Conservation (phyloP, 2,797 vertebrate species). For the Lacerta bilineata region DNA sequence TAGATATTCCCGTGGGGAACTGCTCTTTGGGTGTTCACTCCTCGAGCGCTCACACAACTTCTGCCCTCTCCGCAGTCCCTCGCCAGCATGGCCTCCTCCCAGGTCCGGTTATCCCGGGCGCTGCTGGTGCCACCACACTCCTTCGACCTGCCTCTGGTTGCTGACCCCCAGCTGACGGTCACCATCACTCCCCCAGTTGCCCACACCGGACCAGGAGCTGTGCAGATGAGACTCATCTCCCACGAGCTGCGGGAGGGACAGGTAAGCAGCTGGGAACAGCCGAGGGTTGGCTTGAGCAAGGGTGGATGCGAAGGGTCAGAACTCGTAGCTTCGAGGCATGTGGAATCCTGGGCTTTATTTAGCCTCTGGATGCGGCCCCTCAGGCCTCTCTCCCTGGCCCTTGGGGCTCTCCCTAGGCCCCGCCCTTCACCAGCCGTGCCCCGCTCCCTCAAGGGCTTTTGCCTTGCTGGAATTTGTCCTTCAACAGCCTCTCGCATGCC, state of each 20-base stretch:
- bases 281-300: too few relatives aligned
- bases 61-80: slow-evolving; percentile 81
- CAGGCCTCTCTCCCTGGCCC: too few relatives aligned
- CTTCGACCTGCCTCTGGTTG: slow-evolving; percentile 87
- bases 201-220: slow-evolving; percentile 85
- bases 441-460: too few relatives aligned
- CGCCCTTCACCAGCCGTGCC: too few relatives aligned
- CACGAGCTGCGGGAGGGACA: slow-evolving; percentile 91
- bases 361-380: too few relatives aligned
- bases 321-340: too few relatives aligned
- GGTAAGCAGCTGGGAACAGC: slow-evolving; percentile 75
- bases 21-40: background rate
- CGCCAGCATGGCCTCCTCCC: slow-evolving; percentile 88
- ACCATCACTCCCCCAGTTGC: slow-evolving; percentile 87
- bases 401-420: too few relatives aligned
- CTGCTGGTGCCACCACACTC: slow-evolving; percentile 85
- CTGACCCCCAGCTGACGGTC: slow-evolving; percentile 82
- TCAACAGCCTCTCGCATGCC: too few relatives aligned
- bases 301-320: too few relatives aligned
- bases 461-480: too few relatives aligned
- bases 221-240: slow-evolving; percentile 92
- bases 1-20: background rate
- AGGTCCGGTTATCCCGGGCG: slow-evolving; percentile 89
- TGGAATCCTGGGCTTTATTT: background rate
- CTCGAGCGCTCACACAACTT: accelerated